Evolutionary conservation across 2,888 invertebrate species (phyloP).

Genomic region (Apamea epomidion): DNA sequence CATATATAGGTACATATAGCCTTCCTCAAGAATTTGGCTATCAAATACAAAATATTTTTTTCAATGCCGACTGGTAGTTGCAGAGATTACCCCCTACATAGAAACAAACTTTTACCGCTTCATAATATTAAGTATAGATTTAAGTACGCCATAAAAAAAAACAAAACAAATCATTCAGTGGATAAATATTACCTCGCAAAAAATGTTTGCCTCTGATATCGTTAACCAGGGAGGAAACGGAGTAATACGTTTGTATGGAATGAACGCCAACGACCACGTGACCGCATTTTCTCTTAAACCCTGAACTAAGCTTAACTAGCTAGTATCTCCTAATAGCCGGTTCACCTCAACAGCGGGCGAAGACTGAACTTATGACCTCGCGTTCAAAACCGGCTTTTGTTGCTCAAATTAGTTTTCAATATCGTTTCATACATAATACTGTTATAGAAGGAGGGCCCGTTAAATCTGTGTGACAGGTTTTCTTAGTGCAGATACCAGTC

Average conservation of each 20-base stretch:
- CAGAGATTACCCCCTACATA: no score
- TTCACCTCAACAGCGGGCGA: background rate
- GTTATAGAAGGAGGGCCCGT: background rate
- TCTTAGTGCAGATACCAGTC: background rate
- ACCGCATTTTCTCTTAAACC: background rate
- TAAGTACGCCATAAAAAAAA: no score
- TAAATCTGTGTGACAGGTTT: background rate
- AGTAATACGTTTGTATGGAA: background rate
- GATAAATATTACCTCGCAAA: no score
- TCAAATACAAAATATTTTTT: no score
- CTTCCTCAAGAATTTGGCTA: no score
- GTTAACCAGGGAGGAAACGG: background rate
- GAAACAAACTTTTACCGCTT: no score
- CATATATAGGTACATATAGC: no score
- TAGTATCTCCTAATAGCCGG: background rate
- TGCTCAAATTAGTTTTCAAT: background rate
- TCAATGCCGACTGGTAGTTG: no score
- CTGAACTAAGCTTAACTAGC: background rate
- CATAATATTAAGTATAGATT: no score
- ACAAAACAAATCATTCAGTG: no score
- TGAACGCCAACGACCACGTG: background rate
- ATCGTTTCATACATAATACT: background rate
- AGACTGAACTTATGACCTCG: slow-evolving; percentile 30
- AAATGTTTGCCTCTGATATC: background rate
- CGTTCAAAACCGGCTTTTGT: background rate